Evolutionary conservation across 2,113 vertebrate species (phyloP), one percentile per base, ranked within the genome.

Genomic region (Marmota flaviventris): DNA sequence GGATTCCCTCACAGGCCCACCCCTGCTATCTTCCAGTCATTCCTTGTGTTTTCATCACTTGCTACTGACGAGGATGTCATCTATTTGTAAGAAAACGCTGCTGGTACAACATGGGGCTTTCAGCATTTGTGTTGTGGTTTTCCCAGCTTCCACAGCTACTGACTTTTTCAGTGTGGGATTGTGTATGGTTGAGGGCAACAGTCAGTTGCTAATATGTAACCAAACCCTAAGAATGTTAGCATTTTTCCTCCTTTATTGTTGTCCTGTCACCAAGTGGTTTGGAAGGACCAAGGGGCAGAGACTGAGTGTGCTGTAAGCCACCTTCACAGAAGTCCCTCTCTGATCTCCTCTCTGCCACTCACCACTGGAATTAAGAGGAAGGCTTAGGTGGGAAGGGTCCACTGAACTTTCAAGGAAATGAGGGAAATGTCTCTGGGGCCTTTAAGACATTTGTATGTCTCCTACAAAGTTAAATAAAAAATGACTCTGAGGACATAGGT

Each of bases 241-340:
- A 1, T 93, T 34, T 4, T 67, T n/a, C 75, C 56, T 93, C 24
- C 70, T 81, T 94, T 42, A 42, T 79, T 88, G 53, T 82, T 48
- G 85, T 91, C 94, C 98, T 97, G 98, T 98, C 98, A 96, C 92
- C 98, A 98, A 94, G 96, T 96, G 97, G 96, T 96, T 82, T 89
- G 87, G 90, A 96, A 94, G 92, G 90, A 53, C 72, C 95, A 67
- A 63, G 42, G 78, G 69, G 0, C 29, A 72, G 27, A 91, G 37
- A 27, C 9, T 34, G 69, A 77, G 1, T 32, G 91, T 82, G 83
- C 81, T 87, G 17, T 9, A 29, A 91, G 88, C 67, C 42, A 24
- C 1, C 73, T 79, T 94, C 69, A 92, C 8, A 88, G 37, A 81
- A 39, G 48, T n/a, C 42, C 32, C 22, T 69, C 84, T 73, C 14